Percentiles rank a stretch among this genome's conserved stretches.
These are phyloP conservation scores for Choloepus hoffmanni DNA, from an alignment of 2,113 vertebrate species.

Conservation along the genomic window DNA sequence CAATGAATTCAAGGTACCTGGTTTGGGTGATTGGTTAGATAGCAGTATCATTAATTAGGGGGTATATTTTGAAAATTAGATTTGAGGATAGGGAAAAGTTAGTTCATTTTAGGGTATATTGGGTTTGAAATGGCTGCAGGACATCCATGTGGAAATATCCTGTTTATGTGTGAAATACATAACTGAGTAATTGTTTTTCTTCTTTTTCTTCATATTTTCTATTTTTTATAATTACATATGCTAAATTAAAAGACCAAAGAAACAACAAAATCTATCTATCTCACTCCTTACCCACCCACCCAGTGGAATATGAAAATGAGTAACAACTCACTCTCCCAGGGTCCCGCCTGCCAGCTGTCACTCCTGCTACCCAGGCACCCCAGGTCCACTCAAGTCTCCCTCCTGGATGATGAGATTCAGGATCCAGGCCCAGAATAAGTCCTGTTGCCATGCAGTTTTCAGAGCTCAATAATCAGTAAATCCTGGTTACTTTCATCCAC, in stretches of 20 bases:
- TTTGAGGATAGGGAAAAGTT: not conserved
- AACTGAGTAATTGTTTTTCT: not conserved
- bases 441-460: not conserved
- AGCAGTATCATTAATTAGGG: not conserved
- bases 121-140: not conserved
- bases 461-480: not conserved
- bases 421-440: not conserved
- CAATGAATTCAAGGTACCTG: not conserved
- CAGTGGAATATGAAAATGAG: not conserved
- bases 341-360: not conserved
- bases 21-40: not conserved
- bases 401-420: not conserved
- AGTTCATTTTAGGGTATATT: not conserved
- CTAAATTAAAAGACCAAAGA: not conserved
- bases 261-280: not conserved
- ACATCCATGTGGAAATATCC: not conserved
- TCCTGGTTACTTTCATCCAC: not conserved
- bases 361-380: too few relatives aligned
- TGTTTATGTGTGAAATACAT: not conserved
- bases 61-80: not conserved
- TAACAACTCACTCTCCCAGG: not conserved
- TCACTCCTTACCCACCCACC: not conserved
- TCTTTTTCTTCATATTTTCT: not conserved
- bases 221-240: not conserved
- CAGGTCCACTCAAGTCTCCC: not conserved